These are phyloP conservation scores for Accipiter virgatus DNA, from an alignment of 2,113 vertebrate genomes.

Conservation along the genomic window DNA sequence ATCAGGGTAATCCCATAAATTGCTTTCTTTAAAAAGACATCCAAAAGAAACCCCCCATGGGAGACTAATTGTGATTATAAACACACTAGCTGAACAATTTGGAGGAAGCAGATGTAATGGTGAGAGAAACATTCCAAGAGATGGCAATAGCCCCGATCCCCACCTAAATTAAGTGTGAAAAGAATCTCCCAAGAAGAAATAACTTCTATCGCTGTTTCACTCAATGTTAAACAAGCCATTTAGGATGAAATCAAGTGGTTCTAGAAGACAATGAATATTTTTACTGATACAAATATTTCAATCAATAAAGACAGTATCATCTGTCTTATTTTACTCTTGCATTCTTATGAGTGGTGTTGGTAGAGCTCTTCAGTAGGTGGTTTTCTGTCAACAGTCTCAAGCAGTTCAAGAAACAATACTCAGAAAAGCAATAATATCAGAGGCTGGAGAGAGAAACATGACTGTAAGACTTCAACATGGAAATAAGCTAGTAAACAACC, in stretches of 20 bases:
- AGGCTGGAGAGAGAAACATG: background rate
- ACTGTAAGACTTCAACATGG: background rate
- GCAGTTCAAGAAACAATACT: background rate
- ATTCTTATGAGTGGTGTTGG: background rate
- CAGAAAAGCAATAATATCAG: background rate
- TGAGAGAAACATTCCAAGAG: background rate
- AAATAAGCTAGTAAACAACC: background rate
- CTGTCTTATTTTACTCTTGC: background rate
- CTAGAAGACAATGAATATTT: background rate
- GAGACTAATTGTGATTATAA: background rate
- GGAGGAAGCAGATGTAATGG: background rate
- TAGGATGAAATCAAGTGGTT: background rate
- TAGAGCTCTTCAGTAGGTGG: background rate
- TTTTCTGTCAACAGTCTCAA: background rate
- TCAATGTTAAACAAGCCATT: background rate
- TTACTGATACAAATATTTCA: background rate
- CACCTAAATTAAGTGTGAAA: background rate
- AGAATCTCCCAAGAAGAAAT: background rate
- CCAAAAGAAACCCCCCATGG: background rate
- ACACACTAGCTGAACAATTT: background rate
- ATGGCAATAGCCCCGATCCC: background rate
- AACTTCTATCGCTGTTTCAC: background rate
- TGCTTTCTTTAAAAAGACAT: background rate
- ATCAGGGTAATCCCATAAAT: background rate
- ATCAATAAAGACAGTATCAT: background rate